A percentile compares a stretch with the other conserved stretches of the same genome.
Evolutionary conservation across 92 coral and sea anemone genomes (phyloP).

Genomic region (Epizoanthus ramosus): DNA sequence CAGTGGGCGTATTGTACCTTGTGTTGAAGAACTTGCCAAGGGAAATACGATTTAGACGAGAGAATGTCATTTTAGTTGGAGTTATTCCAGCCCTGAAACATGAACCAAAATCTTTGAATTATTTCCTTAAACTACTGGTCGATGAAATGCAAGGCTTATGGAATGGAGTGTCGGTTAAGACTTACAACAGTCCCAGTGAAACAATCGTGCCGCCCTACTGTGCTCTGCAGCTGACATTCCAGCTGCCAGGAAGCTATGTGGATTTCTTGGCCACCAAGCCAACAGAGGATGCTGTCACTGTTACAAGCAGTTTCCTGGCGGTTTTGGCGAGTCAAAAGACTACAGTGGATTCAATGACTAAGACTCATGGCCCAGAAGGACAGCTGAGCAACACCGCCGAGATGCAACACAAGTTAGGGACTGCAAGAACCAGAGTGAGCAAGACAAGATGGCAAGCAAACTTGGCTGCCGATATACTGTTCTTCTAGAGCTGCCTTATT

Average conservation of each 20-base stretch:
- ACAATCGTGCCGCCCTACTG: conserved; percentile 44
- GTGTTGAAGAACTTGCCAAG: conserved; percentile 52
- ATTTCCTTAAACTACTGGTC: conserved; percentile 42
- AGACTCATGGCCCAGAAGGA: conserved; percentile 51
- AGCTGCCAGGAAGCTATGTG: conserved; percentile 63
- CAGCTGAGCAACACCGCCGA: conserved; percentile 43
- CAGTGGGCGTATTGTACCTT: conserved; percentile 39
- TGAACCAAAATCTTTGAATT: conserved; percentile 45
- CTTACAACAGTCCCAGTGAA: conserved; percentile 33
- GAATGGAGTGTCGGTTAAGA: conserved; percentile 38
- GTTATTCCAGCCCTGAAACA: conserved; percentile 52
- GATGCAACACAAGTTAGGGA: conserved; percentile 38
- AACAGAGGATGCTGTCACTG: conserved; percentile 63
- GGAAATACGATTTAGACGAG: conserved; percentile 36
- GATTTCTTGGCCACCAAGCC: conserved; percentile 59
- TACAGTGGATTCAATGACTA: conserved; percentile 61
- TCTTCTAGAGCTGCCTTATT: conserved; percentile 38
- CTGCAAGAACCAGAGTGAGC: conserved; percentile 42
- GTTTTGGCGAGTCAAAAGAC: conserved; percentile 49
- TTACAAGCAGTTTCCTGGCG: conserved; percentile 51
- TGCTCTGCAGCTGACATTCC: conserved; percentile 56
- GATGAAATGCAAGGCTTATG: conserved; percentile 42
- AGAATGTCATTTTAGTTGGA: conserved; percentile 50
- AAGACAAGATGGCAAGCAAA: conserved; percentile 34
- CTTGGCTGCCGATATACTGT: conserved; percentile 41